A percentile compares a stretch with the other conserved stretches of the same genome.
Evolutionary conservation across 2,888 invertebrate species (phyloP).

Genomic region (Drosophila lacicola): DNA sequence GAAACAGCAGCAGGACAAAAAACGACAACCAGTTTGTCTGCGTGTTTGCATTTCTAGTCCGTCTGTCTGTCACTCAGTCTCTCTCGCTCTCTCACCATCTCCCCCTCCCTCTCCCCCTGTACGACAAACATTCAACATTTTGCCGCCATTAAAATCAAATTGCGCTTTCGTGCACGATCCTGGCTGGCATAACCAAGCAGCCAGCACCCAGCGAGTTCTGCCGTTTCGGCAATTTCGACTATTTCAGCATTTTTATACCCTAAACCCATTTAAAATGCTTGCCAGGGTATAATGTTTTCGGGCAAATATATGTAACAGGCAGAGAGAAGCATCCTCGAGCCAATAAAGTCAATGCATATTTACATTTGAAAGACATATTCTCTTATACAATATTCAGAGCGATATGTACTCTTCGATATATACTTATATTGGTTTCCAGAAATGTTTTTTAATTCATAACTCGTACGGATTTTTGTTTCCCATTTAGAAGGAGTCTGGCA

Average conservation of each 20-base stretch:
- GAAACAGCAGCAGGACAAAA: slow-evolving; percentile 3
- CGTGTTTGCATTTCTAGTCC: slow-evolving; percentile 34
- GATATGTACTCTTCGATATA: no score
- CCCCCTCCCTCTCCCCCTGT: slow-evolving; percentile 35
- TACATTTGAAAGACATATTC: no score
- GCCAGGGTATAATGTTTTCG: no score
- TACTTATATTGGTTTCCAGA: no score
- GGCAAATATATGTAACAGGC: no score
- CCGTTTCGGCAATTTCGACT: slow-evolving; percentile 51
- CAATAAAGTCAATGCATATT: no score
- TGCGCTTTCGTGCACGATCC: slow-evolving; percentile 73
- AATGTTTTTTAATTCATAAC: no score
- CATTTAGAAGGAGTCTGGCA: no score
- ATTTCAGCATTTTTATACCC: slow-evolving; percentile 64
- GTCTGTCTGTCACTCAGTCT: slow-evolving; percentile 13
- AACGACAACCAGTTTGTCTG: slow-evolving; percentile 42
- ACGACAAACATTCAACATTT: slow-evolving; percentile 73
- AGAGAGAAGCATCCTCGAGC: no score
- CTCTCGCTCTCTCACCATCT: slow-evolving; percentile 12
- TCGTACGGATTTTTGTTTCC: no score
- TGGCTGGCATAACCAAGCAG: slow-evolving; percentile 18
- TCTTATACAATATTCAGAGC: no score
- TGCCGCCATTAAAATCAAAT: slow-evolving; percentile 81
- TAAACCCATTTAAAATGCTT: no score
- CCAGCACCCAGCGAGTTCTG: slow-evolving; percentile 1